Percentiles rank a stretch among this genome's conserved stretches.
phyloP scores from a whole-genome alignment of 2,797 vertebrate species.

The Chiroxiphia lanceolata region DNA sequence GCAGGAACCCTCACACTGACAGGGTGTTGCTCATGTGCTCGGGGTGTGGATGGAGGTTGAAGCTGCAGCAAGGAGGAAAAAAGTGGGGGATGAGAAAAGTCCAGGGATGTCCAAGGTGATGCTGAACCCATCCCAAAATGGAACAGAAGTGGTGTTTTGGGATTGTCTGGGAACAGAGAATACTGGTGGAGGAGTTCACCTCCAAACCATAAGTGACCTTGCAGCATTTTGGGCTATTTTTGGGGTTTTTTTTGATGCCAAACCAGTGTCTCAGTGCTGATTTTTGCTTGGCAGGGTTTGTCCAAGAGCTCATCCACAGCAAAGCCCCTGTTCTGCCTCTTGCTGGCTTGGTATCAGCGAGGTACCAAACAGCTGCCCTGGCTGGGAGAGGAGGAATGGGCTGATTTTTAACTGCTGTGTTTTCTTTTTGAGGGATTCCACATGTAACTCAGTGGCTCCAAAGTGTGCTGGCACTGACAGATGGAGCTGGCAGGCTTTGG shows the following conservation, averaged over 20 bases:
- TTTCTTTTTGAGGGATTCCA: not conserved
- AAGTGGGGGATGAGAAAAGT: no score
- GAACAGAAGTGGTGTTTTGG: not conserved
- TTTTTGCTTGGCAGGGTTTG: not conserved
- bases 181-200: rapidly evolving
- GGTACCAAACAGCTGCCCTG: rapidly evolving
- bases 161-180: not conserved
- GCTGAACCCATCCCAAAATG: not conserved
- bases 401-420: not conserved
- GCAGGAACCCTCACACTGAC: rapidly evolving
- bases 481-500: not conserved
- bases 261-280: rapidly evolving
- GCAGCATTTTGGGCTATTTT: not conserved
- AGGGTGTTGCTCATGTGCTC: rapidly evolving
- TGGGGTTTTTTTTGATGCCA: not conserved
- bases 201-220: rapidly evolving
- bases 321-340: rapidly evolving
- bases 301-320: not conserved
- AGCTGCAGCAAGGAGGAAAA: rapidly evolving
- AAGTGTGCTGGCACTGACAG: not conserved
- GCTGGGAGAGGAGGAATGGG: not conserved
- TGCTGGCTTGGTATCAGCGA: rapidly evolving
- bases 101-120: not conserved
- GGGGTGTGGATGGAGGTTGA: not conserved
- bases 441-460: rapidly evolving